Conservation (phyloP, 2,797 vertebrate species). For the Myotis planiceps region DNA sequence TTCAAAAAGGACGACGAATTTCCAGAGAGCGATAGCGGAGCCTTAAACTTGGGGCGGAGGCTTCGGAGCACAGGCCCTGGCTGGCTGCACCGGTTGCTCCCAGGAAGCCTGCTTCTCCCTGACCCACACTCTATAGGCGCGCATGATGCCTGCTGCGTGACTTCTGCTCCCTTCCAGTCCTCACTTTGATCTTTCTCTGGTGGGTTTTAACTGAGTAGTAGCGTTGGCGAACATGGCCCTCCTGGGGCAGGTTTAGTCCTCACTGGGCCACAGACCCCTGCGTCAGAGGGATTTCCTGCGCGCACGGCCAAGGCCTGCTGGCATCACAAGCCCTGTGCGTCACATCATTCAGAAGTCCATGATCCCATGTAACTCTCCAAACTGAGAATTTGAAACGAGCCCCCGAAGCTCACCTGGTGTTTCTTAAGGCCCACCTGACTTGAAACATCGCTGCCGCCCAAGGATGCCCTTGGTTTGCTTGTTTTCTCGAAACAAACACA, state of each 20-base stretch:
- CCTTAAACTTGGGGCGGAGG: fast-evolving
- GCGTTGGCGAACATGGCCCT: not conserved
- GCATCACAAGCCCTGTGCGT: not conserved
- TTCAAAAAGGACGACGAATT: not conserved
- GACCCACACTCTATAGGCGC: not conserved
- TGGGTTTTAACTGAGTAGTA: not conserved
- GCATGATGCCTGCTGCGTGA: not conserved
- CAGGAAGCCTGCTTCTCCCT: not conserved
- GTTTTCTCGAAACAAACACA: constrained; percentile 43
- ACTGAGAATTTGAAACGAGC: not conserved
- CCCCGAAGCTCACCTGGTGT: not conserved
- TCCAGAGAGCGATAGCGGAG: not conserved
- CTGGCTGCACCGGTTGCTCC: no score
- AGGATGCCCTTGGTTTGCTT: not conserved
- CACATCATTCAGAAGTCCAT: not conserved
- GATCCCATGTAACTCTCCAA: not conserved
- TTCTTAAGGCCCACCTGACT: constrained; percentile 4
- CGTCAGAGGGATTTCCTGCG: not conserved
- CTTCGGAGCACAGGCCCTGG: not conserved
- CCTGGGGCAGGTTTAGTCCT: not conserved
- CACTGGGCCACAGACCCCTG: not conserved
- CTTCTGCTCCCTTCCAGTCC: not conserved
- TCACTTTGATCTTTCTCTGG: not conserved
- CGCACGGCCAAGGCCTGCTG: not conserved
- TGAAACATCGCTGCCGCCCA: not conserved